Base-by-base conservation (phyloP, 2,797 vertebrate genomes). In the Coregonus suidteri region DNA sequence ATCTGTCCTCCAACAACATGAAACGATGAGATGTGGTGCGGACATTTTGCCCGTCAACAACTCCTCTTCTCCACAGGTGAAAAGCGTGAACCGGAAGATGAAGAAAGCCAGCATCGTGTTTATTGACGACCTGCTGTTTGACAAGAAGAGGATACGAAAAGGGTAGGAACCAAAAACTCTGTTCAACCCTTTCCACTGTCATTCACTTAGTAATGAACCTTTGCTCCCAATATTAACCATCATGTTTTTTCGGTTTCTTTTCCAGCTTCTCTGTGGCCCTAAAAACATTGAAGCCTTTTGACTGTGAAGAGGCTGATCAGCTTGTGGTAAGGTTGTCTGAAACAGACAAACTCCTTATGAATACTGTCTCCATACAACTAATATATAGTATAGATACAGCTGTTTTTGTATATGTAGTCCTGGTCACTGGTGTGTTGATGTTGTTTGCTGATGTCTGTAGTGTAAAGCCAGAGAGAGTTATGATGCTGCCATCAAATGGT, bases 61-160 rank as follows among this genome's bases (percentile, higher is more conserved):
- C 41, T 47, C 41, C 41, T 47, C 41, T 47, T 47, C 73, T 66
- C 25, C 66, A 52, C 87, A 99, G 95, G 94, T 99, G 0, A 98
- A 96, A 87, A 92, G 86, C 1, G 93, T 99, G 73, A 93, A 93
- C 77, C 84, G 77, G 73, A 98, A 96, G 77, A 88, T 84, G 4
- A 94, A 82, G 67, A 98, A 93, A 86, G 97, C 96, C 13, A 96
- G 90, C n/a, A 91, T 99, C 71, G 35, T 97, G 69, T 95, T 97
- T 16, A 92, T 98, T 75, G 96, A 98, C 18, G 79, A 89, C 47
- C 79, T 75, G 15, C 85, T 90, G 7, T 85, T 88, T 74, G 82
- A 91, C 72, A 86, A 87, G 73, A 93, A 91, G 30, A 84, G 77
- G 31, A 75, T 74, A 37, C 81, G 64, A 41, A 93, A 88, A 81